Evolutionary conservation across 2,113 vertebrate genomes (phyloP), one percentile per base, ranked within the genome.

Genomic region (Rhipidura dahli): DNA sequence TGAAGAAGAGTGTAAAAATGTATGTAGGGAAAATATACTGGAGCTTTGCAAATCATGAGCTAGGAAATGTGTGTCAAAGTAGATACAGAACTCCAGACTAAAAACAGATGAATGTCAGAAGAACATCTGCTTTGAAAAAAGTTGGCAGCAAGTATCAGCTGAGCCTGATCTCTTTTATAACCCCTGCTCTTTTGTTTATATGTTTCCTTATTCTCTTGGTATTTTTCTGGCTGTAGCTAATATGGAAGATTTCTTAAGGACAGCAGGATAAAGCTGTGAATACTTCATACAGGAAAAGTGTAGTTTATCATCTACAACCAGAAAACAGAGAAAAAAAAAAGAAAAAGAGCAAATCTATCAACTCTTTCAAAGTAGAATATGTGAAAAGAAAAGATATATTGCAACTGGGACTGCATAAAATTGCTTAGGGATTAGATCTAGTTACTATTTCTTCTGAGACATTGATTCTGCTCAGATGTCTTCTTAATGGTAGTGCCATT

Each of bases 111-210:
- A 87, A 86, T 31, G 33, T 80, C 87, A 95, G 83, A 89, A 89
- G n/a, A 92, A 72, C 49, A 94, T 85, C 83, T 97, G 92, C 63
- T 89, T 69, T 40, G 30, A 65, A 50, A 91, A 81, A 84, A 93
- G 16, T 27, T 95, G 83, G 81, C 83, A 95, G 61, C 56, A 75
- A 83, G 35, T 45, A 57, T 81, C 50, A 86, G 63, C 65, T 80
- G n/a, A 95, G 39, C 13, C 60, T 84, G 49, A 59, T 75, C 15
- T 40, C 78, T 96, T 93, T 68, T 54, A 65, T 83, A 81, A 83
- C 42, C 56, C 75, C 61, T 14, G 21, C 17, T 56, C 27, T 68
- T 88, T 87, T 93, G 80, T 85, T 94, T 87, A 63, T 92, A 28
- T 76, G 91, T 83, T 73, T 57, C 54, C 37, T 87, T 82, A 90